Base-by-base conservation (phyloP, 2,888 invertebrate genomes). In the Drosophila birchii region DNA sequence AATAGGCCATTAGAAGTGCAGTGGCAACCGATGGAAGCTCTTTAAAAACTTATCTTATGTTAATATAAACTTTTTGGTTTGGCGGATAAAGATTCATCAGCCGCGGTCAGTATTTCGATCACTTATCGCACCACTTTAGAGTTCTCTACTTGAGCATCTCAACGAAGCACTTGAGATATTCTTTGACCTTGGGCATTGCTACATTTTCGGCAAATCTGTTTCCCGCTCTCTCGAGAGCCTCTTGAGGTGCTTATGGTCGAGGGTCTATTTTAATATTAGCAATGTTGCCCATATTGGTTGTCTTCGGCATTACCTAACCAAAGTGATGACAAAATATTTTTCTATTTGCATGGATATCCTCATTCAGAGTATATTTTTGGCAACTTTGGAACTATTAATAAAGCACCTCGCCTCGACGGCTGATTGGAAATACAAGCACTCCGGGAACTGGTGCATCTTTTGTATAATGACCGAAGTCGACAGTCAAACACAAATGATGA, bases 161-260 rank as follows among this genome's bases (percentile, higher is more conserved):
- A 34, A 32, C 55, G 69, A 66, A 74, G 72, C 68, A 69, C 76
- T 81, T 64, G 29, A 77, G 60, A 59, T 57, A 58, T 74, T 69
- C 57, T 75, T 34, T 75, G 76, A 63, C 84, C 84, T 84, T 84
- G 84, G 70, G 59, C 26, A 54, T 44, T 76, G 72, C 79, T 75
- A 75, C 74, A 81, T 61, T 49, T 54, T 69, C 43, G 32, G 44
- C 66, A 26, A 75, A 41, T 64, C 71, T 73, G 88, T 77, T 84
- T 84, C 83, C 86, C 82, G 74, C 76, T 81, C 51, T 41, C 53
- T 58, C 38, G 14, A 45, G 20, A 9, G 72, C 70, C 81, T 71
- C 76, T 86, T 73, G 51, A 74, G 23, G 41, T 56, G 36, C 38
- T 4, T 55, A n/a, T 53, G 41, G 56, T 57, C 38, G 32, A 57